Evolutionary conservation across 2,888 invertebrate species (phyloP).

Genomic region (Drosophila meridionalis): DNA sequence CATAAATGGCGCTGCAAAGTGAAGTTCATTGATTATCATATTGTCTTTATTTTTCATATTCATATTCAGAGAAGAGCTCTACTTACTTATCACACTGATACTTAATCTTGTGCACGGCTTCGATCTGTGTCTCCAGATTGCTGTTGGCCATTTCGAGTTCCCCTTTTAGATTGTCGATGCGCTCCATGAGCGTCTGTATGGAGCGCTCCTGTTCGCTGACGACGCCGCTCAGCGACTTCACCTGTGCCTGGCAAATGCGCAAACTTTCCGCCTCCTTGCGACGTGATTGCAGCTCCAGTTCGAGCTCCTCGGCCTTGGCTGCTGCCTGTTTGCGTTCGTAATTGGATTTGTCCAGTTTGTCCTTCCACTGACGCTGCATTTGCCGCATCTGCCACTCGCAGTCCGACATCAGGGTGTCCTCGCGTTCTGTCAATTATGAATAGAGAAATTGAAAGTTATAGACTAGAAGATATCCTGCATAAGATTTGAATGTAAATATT

Average conservation of each 20-base stretch:
- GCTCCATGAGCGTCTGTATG: constrained; percentile 86
- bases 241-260: constrained; percentile 87
- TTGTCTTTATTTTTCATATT: not conserved
- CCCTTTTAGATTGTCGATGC: constrained; percentile 86
- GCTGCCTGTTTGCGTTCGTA: constrained; percentile 87
- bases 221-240: constrained; percentile 86
- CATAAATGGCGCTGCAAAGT: constrained; percentile 82
- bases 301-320: constrained; percentile 81
- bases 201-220: constrained; percentile 87
- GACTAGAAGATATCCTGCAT: not conserved
- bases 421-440: constrained; percentile 86
- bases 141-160: constrained; percentile 86
- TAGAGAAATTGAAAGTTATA: no score
- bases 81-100: constrained; percentile 84
- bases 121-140: constrained; percentile 86
- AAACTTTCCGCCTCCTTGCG: constrained; percentile 85
- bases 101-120: constrained; percentile 85
- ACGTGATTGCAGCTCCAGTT: constrained; percentile 77
- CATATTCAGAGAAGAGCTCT: not conserved
- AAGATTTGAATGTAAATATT: not conserved
- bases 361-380: constrained; percentile 89
- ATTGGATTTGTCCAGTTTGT: constrained; percentile 88
- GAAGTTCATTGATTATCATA: not conserved
- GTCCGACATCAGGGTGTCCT: constrained; percentile 91
- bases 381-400: constrained; percentile 94